Percentiles rank a stretch among this genome's conserved stretches.
Evolutionary conservation across 2,888 invertebrate genomes (phyloP).

Genomic region (Philhelius pedissequus): DNA sequence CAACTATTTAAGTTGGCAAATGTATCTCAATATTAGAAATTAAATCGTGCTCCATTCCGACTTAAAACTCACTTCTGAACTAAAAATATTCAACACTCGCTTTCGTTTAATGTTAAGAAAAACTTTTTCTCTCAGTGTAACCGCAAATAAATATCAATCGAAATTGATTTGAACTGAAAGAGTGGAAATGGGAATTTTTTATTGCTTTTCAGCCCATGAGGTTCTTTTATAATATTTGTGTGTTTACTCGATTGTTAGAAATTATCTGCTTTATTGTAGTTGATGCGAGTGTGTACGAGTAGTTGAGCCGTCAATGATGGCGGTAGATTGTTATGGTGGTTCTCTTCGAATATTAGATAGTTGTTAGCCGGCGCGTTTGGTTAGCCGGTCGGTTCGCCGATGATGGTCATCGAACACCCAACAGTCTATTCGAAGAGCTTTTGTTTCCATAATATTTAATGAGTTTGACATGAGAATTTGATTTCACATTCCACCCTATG

Average conservation of each 20-base stretch:
- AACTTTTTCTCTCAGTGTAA: background rate
- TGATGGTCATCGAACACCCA: background rate
- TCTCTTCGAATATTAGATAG: constrained; percentile 5
- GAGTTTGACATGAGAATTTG: constrained; percentile 61
- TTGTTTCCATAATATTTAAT: constrained; percentile 52
- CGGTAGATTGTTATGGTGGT: background rate
- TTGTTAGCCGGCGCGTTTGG: no score
- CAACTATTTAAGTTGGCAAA: no score
- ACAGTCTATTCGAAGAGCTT: constrained; percentile 12
- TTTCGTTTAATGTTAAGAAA: no score
- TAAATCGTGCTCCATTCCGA: no score
- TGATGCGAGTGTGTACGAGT: background rate
- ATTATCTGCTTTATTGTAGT: background rate
- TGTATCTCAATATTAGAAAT: no score
- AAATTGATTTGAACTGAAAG: constrained; percentile 66
- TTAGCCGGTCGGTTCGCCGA: no score
- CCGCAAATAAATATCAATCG: constrained; percentile 56
- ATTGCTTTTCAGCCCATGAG: constrained; percentile 31
- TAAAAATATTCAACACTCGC: no score
- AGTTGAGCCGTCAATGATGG: background rate
- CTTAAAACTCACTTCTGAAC: no score
- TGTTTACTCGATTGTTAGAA: background rate
- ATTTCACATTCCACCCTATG: constrained; percentile 25
- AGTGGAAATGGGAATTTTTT: constrained; percentile 55
- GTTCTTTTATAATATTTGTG: background rate